Conservation (phyloP, 2,888 invertebrate genomes). For the Melanostoma scalare region DNA sequence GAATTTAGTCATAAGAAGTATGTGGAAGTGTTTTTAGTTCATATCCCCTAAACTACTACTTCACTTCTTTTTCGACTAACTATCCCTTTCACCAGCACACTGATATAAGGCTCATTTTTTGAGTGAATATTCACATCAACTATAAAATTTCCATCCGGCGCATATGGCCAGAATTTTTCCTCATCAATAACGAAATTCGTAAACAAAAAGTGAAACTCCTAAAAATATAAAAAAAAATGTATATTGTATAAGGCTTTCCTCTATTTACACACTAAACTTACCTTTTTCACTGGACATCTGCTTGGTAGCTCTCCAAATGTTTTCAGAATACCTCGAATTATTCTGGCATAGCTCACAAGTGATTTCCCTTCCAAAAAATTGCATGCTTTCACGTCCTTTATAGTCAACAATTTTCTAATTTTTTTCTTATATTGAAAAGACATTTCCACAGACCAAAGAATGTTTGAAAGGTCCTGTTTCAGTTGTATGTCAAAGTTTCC, state of each 20-base stretch:
- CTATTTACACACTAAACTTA: neutral
- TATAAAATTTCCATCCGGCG: neutral
- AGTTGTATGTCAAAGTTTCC: neutral
- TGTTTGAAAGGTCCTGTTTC: neutral
- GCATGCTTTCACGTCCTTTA: conserved; percentile 1
- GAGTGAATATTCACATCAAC: no score
- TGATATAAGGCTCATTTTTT: no score
- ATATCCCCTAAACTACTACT: no score
- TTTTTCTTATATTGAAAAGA: neutral
- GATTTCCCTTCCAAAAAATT: conserved; percentile 7
- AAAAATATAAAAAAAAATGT: neutral
- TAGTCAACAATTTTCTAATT: neutral
- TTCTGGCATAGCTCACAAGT: neutral
- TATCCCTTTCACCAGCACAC: no score
- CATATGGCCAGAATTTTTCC: neutral
- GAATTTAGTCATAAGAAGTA: no score
- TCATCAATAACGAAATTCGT: neutral
- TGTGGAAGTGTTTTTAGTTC: no score
- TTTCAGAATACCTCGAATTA: neutral
- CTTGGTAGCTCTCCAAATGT: neutral
- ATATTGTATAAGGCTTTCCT: neutral
- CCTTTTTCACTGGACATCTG: conserved; percentile 12
- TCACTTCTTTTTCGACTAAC: no score
- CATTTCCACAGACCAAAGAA: neutral
- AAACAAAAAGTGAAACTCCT: conserved; percentile 8